Conservation (phyloP, 2,888 invertebrate species). For the Cheilosia urbana region DNA sequence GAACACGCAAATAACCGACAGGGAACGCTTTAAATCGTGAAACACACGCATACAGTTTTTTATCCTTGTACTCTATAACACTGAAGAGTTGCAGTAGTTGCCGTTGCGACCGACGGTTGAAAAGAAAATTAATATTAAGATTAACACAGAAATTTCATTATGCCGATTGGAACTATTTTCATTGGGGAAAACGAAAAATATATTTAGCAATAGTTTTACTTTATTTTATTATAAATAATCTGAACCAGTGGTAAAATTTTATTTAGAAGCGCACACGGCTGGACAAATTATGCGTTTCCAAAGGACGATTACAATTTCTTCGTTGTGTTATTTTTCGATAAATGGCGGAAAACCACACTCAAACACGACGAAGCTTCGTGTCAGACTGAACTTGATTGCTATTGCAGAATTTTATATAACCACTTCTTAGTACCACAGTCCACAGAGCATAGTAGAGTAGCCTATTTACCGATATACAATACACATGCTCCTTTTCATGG, state of each 20-base stretch:
- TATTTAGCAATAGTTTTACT: background rate
- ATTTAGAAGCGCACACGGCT: conserved; percentile 19
- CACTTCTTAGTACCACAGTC: background rate
- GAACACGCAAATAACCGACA: conserved; percentile 12
- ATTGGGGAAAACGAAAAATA: background rate
- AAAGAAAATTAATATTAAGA: too few species aligned
- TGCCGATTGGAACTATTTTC: conserved; percentile 16
- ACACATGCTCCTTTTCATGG: conserved; percentile 47
- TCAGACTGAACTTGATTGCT: conserved; percentile 49
- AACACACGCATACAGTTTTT: conserved; percentile 23
- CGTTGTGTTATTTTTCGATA: conserved; percentile 43
- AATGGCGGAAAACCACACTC: conserved; percentile 8
- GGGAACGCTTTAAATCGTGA: conserved; percentile 5
- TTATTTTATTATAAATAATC: background rate
- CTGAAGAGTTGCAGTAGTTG: conserved; percentile 12
- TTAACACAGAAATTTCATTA: conserved; percentile 11
- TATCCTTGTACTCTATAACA: background rate
- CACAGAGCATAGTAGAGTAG: too few species aligned
- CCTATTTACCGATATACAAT: too few species aligned
- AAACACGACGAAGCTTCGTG: conserved; percentile 44
- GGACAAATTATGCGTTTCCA: conserved; percentile 20
- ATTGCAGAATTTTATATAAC: conserved; percentile 71
- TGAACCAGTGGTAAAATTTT: background rate
- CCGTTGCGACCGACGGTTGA: conserved; percentile 8
- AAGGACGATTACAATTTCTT: conserved; percentile 22